These are phyloP conservation scores for Periophthalmus magnuspinnatus DNA, from an alignment of 2,797 vertebrate genomes.

Conservation along the genomic window DNA sequence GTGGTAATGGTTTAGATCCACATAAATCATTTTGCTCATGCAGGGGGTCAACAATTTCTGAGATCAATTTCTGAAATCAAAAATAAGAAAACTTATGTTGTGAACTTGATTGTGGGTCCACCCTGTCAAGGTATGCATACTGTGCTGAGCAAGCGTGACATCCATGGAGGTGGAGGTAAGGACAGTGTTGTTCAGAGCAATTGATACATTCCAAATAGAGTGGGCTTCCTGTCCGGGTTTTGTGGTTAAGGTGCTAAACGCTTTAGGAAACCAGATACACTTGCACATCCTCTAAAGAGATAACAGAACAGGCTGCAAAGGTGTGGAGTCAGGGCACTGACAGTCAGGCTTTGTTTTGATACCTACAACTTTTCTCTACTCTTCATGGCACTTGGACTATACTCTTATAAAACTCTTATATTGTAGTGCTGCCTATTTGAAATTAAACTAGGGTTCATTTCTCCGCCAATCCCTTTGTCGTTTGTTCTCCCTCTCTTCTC, in stretches of 20 bases:
- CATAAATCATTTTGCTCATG: neutral
- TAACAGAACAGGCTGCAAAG: conserved; percentile 39
- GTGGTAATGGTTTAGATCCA: neutral
- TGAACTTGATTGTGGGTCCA: conserved; percentile 39
- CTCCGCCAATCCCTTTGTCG: conserved; percentile 45
- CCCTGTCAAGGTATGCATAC: conserved; percentile 51
- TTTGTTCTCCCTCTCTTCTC: conserved; percentile 54
- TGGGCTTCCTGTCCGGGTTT: conserved; percentile 83
- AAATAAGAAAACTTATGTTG: conserved; percentile 15
- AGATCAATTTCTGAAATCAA: neutral
- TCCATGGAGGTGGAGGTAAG: conserved; percentile 60
- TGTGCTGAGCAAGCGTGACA: conserved; percentile 75
- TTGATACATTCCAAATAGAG: conserved; percentile 80
- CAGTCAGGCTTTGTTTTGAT: conserved; percentile 14
- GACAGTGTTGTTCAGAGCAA: conserved; percentile 75
- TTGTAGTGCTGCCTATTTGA: conserved; percentile 21
- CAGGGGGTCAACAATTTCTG: neutral
- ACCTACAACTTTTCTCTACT: conserved; percentile 7
- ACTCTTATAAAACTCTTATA: conserved; percentile 7
- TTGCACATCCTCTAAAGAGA: conserved; percentile 72
- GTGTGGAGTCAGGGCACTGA: conserved; percentile 16
- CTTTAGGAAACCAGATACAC: conserved; percentile 82
- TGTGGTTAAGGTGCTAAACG: conserved; percentile 81
- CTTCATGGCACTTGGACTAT: conserved; percentile 11
- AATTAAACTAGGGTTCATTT: conserved; percentile 52